These are phyloP conservation scores for Monopis laevigella DNA, from an alignment of 2,888 invertebrate species.

Conservation along the genomic window DNA sequence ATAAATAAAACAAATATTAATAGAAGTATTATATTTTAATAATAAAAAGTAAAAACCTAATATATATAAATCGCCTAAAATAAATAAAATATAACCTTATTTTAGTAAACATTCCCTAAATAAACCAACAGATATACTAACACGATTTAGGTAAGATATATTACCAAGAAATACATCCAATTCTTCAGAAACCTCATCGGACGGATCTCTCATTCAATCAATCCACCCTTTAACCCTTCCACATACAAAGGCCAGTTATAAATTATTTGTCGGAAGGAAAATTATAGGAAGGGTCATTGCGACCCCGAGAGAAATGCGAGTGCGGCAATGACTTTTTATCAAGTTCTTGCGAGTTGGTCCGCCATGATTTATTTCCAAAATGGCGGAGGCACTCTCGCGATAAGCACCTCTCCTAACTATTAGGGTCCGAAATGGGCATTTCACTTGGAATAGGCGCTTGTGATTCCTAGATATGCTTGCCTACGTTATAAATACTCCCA, in stretches of 20 bases:
- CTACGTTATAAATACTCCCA: no score
- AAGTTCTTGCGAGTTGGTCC: conserved; percentile 6
- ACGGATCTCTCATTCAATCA: background rate
- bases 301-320: conserved; percentile 3
- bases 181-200: background rate
- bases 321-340: conserved; percentile 9
- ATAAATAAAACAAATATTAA: no score
- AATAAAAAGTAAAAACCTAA: no score
- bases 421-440: conserved; percentile 8
- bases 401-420: conserved; percentile 9
- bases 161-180: background rate
- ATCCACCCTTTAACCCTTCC: background rate
- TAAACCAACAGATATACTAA: no score
- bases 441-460: conserved; percentile 4
- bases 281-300: conserved; percentile 5
- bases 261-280: background rate
- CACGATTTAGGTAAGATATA: no score
- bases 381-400: conserved; percentile 7
- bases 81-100: no score
- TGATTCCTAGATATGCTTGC: no score
- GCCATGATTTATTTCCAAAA: conserved; percentile 11
- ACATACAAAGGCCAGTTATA: background rate
- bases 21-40: no score
- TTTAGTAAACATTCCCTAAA: no score
- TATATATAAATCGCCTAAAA: no score